phyloP scores from a whole-genome alignment of 92 coral and sea anemone genomes.

The Epizoanthus scotinus region DNA sequence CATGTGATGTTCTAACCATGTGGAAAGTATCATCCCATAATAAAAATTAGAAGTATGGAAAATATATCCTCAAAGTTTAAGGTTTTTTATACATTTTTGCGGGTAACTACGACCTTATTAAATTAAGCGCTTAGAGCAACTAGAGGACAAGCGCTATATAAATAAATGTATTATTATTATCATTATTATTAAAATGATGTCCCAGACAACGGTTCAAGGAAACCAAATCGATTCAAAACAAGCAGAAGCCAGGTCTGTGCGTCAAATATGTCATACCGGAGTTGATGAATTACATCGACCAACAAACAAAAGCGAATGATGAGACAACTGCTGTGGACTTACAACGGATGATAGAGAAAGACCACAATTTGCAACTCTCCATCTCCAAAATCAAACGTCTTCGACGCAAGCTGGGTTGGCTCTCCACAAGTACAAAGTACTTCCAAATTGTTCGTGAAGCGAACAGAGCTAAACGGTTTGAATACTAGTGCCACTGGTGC shows the following conservation, averaged over 20 bases:
- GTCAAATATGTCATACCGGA: conserved; percentile 22
- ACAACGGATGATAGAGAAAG: conserved; percentile 10
- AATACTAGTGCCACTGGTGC: conserved; percentile 36
- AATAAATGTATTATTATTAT: no score
- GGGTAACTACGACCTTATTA: no score
- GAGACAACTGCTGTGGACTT: conserved; percentile 53
- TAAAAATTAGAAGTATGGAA: no score
- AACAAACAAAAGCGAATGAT: conserved; percentile 59
- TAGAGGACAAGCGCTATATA: no score
- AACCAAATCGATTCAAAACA: conserved; percentile 39
- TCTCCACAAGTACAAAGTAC: conserved; percentile 59
- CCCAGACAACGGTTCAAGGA: conserved; percentile 43
- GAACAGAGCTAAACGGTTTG: conserved; percentile 42
- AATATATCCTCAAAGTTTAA: no score
- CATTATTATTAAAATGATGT: no score
- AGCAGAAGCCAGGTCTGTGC: conserved; percentile 41
- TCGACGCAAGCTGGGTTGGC: conserved; percentile 62
- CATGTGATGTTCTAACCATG: no score
- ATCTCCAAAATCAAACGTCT: conserved; percentile 32
- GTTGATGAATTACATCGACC: conserved; percentile 47
- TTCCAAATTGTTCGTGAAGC: conserved; percentile 62
- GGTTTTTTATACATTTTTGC: no score
- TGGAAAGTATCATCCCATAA: no score
- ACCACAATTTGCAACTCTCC: conserved; percentile 31
- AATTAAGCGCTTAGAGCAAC: no score